Conservation (phyloP, 30 jellyfish, hydroid and myxozoan genomes). For the Aurelia aurita region DNA sequence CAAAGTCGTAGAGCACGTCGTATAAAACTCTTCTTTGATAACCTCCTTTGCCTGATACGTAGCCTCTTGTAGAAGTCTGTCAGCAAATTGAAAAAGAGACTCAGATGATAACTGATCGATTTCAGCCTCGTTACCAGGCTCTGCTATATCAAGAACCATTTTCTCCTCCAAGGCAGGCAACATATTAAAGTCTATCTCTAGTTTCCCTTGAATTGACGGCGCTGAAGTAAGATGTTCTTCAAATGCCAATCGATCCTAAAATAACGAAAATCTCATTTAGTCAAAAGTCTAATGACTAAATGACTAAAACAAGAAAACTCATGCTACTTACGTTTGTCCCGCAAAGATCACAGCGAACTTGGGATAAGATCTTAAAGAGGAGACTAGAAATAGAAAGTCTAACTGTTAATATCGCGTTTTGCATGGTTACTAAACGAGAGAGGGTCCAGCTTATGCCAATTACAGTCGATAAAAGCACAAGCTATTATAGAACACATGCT, state of each 20-base stretch:
- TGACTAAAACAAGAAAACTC: too few species aligned
- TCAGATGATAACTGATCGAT: slow-evolving; percentile 23
- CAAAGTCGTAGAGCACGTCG: background rate
- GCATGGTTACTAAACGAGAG: too few species aligned
- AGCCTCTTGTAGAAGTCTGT: slow-evolving; percentile 59
- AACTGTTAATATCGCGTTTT: too few species aligned
- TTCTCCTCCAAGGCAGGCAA: slow-evolving; percentile 13
- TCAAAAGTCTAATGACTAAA: too few species aligned
- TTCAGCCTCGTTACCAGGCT: background rate
- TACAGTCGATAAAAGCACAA: too few species aligned
- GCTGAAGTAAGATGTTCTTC: slow-evolving; percentile 45
- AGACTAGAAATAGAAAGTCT: too few species aligned
- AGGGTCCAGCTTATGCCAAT: too few species aligned
- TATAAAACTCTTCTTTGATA: slow-evolving; percentile 36
- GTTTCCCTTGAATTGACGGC: background rate
- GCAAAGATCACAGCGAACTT: too few species aligned
- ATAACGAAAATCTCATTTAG: background rate
- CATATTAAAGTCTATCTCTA: background rate
- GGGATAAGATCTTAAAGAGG: too few species aligned
- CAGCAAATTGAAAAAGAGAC: slow-evolving; percentile 68
- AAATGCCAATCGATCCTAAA: slow-evolving; percentile 21
- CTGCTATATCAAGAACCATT: background rate
- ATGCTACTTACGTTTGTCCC: too few species aligned
- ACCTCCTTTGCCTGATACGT: slow-evolving; percentile 46
- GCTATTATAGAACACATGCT: too few species aligned